Base-by-base conservation (phyloP, 2,113 vertebrate genomes). In the Salvelinus namaycush region DNA sequence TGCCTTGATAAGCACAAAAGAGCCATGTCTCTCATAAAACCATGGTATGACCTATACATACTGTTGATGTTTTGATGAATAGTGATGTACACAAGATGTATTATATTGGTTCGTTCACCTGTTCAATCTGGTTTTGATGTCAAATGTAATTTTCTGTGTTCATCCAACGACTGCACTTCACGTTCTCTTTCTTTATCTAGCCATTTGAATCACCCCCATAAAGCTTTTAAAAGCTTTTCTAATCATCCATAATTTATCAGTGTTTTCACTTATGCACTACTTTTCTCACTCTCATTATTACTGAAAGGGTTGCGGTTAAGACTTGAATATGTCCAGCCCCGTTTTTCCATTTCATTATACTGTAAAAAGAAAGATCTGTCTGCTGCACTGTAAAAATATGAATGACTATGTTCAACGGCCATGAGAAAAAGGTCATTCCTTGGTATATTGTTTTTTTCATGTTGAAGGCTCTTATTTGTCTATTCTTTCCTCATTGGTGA, bases 211-310 rank as follows among this genome's bases (percentile, higher is more conserved):
- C 89, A 87, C 71, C 78, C 81, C 82, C 85, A 85, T 79, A 87
- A 91, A 91, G 92, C 91, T 93, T 93, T 92, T 89, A 89, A 90
- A 91, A 91, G 92, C 90, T 87, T 75, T 81, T 91, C 87, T 88
- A 85, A 92, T 90, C 91, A 94, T 93, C 87, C 88, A 94, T 93
- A 91, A 93, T 94, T 93, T 84, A 94, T 91, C 79, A 57, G 68
- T 70, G 82, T 88, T 91, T 92, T 90, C 89, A 90, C 92, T 91
- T 92, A 90, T 76, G 85, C 88, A 83, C 89, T 84, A 80, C 89
- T 88, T 92, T 92, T 85, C 82, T 87, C 86, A 86, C 80, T 86
- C 89, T 87, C 89, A 91, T 92, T 87, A 87, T 90, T 90, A 92
- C 90, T 93, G 92, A 89, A 92, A 88, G 90, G 85, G 82, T 87